Conservation (phyloP, 2,888 invertebrate species). For the Adelognathus sp. region DNA sequence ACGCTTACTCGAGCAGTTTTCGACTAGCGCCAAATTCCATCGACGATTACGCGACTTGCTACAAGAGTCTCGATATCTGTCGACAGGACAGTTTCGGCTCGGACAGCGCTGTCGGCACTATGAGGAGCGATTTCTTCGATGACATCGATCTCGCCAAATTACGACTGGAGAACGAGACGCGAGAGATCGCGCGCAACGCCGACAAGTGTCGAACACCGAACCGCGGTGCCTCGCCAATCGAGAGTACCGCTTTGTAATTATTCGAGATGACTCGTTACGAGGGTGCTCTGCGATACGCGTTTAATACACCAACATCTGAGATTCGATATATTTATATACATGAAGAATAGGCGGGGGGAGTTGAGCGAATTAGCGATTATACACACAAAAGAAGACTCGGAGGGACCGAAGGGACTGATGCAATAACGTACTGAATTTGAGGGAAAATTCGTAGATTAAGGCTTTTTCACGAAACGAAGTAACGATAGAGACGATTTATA, state of each 20-base stretch:
- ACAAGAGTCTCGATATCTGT: constrained; percentile 69
- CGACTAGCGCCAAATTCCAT: constrained; percentile 62
- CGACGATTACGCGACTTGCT: constrained; percentile 68
- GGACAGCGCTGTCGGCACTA: constrained; percentile 79
- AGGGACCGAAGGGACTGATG: constrained; percentile 61
- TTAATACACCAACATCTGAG: constrained; percentile 6
- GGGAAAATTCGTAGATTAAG: constrained; percentile 40
- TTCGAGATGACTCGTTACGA: constrained; percentile 11
- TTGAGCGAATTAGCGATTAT: constrained; percentile 27
- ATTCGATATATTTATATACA: constrained; percentile 57
- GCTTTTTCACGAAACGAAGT: constrained; percentile 41
- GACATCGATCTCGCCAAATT: constrained; percentile 77
- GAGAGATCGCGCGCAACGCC: constrained; percentile 73
- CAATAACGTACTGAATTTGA: constrained; percentile 56
- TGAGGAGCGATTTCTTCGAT: constrained; percentile 79
- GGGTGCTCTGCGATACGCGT: constrained; percentile 22
- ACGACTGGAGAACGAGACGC: constrained; percentile 69
- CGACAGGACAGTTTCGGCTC: constrained; percentile 78
- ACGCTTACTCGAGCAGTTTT: constrained; percentile 62
- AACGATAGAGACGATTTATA: constrained; percentile 13
- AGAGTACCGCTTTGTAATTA: constrained; percentile 77
- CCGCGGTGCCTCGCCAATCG: constrained; percentile 74
- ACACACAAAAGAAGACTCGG: constrained; percentile 45
- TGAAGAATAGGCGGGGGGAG: constrained; percentile 7
- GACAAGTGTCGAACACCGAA: constrained; percentile 74